phyloP scores from a whole-genome alignment of 2,888 invertebrate species.

The Petrophora chlorosata region DNA sequence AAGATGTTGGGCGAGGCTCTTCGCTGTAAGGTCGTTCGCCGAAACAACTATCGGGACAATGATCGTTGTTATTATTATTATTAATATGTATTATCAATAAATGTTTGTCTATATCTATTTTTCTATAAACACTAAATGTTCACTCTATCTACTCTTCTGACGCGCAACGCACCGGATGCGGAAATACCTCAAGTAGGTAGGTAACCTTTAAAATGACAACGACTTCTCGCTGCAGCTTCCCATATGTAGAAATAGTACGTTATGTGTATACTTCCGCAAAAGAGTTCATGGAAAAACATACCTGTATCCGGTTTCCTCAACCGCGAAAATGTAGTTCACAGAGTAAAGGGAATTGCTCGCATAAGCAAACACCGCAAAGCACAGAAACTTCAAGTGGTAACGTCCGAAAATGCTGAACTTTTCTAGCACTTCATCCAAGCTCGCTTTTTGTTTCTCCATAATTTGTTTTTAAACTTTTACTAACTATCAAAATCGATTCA shows the following conservation, averaged over 20 bases:
- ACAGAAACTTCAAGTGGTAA: slow-evolving; percentile 82
- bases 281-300: slow-evolving; percentile 1
- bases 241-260: background rate
- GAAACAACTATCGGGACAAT: too few species aligned
- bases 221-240: background rate
- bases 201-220: too few species aligned
- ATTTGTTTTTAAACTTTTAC: background rate
- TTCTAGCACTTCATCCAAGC: slow-evolving; percentile 68
- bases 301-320: slow-evolving; percentile 80
- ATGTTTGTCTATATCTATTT: too few species aligned
- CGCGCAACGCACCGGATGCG: too few species aligned
- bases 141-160: too few species aligned
- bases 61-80: too few species aligned
- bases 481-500: background rate
- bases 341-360: slow-evolving; percentile 83
- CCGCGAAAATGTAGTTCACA: slow-evolving; percentile 86
- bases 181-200: too few species aligned
- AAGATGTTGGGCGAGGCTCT: too few species aligned
- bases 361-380: slow-evolving; percentile 82
- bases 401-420: slow-evolving; percentile 81
- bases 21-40: too few species aligned
- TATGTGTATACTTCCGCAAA: too few species aligned
- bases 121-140: too few species aligned
- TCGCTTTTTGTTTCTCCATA: slow-evolving; percentile 28
- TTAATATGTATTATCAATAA: too few species aligned